Percentiles rank a stretch among this genome's conserved stretches.
These are phyloP conservation scores for Neolamprologus hecqui DNA, from an alignment of 2,113 vertebrate species.

Conservation along the genomic window DNA sequence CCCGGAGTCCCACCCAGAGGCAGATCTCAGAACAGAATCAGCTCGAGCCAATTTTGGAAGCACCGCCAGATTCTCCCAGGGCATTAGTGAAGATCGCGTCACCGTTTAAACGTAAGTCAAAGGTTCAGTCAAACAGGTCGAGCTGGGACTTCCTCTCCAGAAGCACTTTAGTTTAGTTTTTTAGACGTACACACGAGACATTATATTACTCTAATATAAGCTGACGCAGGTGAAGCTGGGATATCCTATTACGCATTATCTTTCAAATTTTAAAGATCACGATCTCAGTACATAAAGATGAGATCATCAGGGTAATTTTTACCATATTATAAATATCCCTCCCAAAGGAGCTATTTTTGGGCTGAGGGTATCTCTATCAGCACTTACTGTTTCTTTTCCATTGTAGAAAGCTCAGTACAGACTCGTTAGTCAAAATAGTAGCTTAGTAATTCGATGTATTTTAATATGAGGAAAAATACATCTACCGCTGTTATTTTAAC, in stretches of 20 bases:
- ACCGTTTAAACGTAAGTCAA: slow-evolving; percentile 63
- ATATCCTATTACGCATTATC: background rate
- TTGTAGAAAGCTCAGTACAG: background rate
- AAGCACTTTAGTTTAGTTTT: background rate
- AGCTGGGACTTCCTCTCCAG: background rate
- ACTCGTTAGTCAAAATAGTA: background rate
- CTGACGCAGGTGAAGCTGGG: background rate
- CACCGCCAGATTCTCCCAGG: slow-evolving; percentile 7
- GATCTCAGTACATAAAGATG: background rate
- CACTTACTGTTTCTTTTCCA: background rate
- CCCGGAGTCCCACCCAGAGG: background rate
- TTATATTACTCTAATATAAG: background rate
- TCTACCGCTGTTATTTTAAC: background rate
- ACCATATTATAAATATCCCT: background rate
- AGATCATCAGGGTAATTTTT: background rate
- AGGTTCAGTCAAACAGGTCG: background rate
- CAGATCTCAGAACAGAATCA: slow-evolving; percentile 6
- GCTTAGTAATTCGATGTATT: background rate
- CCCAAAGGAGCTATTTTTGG: background rate
- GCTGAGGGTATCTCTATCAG: background rate
- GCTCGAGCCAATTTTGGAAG: slow-evolving; percentile 40
- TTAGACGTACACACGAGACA: fast-evolving
- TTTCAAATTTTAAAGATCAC: background rate
- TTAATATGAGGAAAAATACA: slow-evolving; percentile 1
- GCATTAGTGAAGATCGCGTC: slow-evolving; percentile 12